phyloP scores from a whole-genome alignment of 2,797 vertebrate genomes.

The Harpagifer antarcticus region DNA sequence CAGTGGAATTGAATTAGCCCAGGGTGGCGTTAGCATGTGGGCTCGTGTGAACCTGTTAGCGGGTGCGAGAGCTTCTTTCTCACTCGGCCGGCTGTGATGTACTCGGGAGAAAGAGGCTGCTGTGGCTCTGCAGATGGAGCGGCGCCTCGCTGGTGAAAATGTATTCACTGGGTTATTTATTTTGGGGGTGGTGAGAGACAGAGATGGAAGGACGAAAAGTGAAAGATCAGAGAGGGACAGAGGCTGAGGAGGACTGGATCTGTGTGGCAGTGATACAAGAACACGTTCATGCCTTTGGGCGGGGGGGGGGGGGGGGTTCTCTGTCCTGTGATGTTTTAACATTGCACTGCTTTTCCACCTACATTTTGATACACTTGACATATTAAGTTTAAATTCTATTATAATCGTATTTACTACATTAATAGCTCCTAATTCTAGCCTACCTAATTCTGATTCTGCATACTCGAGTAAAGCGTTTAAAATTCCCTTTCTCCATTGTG shows the following conservation, averaged over 20 bases:
- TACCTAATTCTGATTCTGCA: too few species aligned
- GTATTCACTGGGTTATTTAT: conserved; percentile 40
- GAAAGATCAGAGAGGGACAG: neutral
- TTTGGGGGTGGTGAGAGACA: conserved; percentile 15
- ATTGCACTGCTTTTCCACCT: too few species aligned
- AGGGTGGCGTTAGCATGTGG: conserved; percentile 79
- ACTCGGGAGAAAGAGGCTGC: conserved; percentile 62
- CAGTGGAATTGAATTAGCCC: conserved; percentile 75
- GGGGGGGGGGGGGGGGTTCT: too few species aligned
- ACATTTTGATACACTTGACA: too few species aligned
- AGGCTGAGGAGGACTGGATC: neutral
- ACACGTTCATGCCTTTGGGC: neutral
- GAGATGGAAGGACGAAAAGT: conserved; percentile 6
- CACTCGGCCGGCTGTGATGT: conserved; percentile 74
- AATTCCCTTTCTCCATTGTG: neutral
- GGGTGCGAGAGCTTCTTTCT: conserved; percentile 76
- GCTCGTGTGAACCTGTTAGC: conserved; percentile 78
- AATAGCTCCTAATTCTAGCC: too few species aligned
- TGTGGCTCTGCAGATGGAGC: conserved; percentile 72
- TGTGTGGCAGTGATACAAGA: neutral
- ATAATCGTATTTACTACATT: too few species aligned
- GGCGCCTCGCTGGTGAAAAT: conserved; percentile 62
- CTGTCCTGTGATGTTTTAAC: too few species aligned
- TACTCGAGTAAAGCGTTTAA: neutral
- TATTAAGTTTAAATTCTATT: too few species aligned